Percentiles rank a stretch among this genome's conserved stretches.
phyloP scores from a whole-genome alignment of 2,113 vertebrate genomes.

The Melanocharis versteri region DNA sequence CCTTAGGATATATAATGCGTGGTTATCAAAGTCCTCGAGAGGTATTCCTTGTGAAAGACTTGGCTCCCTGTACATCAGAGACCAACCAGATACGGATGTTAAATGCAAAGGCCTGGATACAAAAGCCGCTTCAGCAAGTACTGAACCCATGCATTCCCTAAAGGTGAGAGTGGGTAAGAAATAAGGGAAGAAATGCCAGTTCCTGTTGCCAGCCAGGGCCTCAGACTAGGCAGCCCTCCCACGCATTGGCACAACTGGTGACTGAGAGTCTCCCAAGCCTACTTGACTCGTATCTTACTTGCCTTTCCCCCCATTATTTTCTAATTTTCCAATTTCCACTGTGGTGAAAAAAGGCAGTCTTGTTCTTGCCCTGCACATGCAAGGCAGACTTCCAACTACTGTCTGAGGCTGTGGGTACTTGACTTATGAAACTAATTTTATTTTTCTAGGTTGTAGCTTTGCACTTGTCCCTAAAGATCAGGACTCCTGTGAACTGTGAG shows the following conservation, averaged over 20 bases:
- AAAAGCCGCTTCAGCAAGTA: neutral
- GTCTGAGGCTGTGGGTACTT: neutral
- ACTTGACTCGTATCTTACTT: neutral
- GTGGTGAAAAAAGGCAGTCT: neutral
- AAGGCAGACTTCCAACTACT: neutral
- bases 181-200: neutral
- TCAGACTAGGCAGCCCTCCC: neutral
- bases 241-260: neutral
- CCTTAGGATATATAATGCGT: neutral
- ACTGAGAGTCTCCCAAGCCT: neutral
- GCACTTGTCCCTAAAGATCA: neutral
- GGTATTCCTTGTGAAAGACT: neutral
- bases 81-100: fast-evolving
- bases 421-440: neutral
- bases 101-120: neutral
- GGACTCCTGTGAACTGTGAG: neutral
- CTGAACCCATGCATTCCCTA: neutral
- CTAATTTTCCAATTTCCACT: neutral
- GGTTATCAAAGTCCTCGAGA: neutral
- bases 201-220: neutral
- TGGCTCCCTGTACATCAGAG: neutral
- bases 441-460: neutral
- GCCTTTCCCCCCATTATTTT: neutral
- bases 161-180: neutral
- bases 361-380: neutral